Evolutionary conservation across 2,888 invertebrate species (phyloP), one percentile per base, ranked within the genome.

Genomic region (Mythimna pallens): DNA sequence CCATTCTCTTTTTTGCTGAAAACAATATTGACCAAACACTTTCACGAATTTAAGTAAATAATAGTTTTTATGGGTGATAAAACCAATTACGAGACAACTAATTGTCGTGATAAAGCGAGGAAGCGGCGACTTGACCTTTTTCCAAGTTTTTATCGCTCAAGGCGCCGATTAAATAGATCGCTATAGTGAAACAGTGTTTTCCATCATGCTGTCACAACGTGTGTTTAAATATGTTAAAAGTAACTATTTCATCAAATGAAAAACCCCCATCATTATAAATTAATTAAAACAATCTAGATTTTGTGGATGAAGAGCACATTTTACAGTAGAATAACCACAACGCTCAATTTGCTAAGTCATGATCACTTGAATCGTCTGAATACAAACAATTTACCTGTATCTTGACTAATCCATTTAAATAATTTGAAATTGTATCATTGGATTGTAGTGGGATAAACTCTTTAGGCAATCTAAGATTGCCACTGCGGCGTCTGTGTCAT

Each of bases 91-190:
- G 78, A 78, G 47, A 40, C 54, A 80, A 82, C 86, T 90, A 89
- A 91, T 89, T 90, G 89, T 85, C 82, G 85, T 87, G 89, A 84
- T 82, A 88, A 88, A 90, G 87, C 88, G 89, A 92, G 92, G 93
- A 93, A 93, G 89, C 89, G 73, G 82, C 78, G 76, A 80, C 77
- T 80, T 90, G 92, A 92, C 92, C 92, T 92, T 92, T 92, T 88
- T 85, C 82, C 73, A 78, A 84, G 85, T 90, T 92, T 92, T 91
- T 89, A 85, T 81, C 76, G 76, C 81, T 89, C 90, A 90, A 91
- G 91, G 90, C 86, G 86, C 80, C 78, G 69, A 76, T 76, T 76
- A 88, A 87, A 87, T 88, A 80, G 87, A 87, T 88, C 82, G 85
- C 73, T 65, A 20, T 81, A 80, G 58, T 66, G 43, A 68, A 59